These are phyloP conservation scores for Suillia variegata DNA, from an alignment of 2,888 invertebrate genomes.

Conservation along the genomic window DNA sequence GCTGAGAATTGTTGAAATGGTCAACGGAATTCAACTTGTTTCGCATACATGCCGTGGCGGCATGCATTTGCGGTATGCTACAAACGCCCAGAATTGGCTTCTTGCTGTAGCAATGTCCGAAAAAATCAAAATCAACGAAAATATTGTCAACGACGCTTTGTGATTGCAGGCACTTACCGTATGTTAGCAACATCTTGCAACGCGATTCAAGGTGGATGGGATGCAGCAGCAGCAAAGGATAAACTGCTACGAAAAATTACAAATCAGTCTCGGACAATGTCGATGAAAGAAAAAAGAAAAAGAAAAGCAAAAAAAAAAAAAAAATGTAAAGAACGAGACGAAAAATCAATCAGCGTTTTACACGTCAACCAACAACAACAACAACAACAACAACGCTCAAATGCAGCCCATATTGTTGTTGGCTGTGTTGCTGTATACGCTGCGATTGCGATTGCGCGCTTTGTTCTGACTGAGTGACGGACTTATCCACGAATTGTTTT, in stretches of 20 bases:
- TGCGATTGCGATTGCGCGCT: slow-evolving; percentile 8
- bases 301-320: slow-evolving; percentile 2
- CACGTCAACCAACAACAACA: slow-evolving; percentile 2
- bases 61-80: slow-evolving; percentile 37
- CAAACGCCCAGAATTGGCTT: slow-evolving; percentile 45
- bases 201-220: not conserved
- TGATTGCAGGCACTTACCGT: no score
- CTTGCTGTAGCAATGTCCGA: slow-evolving; percentile 31
- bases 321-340: not conserved
- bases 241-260: not conserved
- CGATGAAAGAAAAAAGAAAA: slow-evolving; percentile 5
- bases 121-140: slow-evolving; percentile 40
- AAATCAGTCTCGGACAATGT: slow-evolving; percentile 4
- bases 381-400: slow-evolving; percentile 17
- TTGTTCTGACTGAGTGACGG: slow-evolving; percentile 16
- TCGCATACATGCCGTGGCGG: slow-evolving; percentile 33
- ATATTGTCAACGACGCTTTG: slow-evolving; percentile 27
- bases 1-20: slow-evolving; percentile 51
- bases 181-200: not conserved
- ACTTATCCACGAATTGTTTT: no score
- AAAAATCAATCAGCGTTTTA: slow-evolving; percentile 17
- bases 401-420: no score
- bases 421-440: slow-evolving; percentile 13
- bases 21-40: slow-evolving; percentile 58
- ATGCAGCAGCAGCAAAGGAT: not conserved